phyloP scores from a whole-genome alignment of 2,888 invertebrate species.

The Itoplectis maculator region DNA sequence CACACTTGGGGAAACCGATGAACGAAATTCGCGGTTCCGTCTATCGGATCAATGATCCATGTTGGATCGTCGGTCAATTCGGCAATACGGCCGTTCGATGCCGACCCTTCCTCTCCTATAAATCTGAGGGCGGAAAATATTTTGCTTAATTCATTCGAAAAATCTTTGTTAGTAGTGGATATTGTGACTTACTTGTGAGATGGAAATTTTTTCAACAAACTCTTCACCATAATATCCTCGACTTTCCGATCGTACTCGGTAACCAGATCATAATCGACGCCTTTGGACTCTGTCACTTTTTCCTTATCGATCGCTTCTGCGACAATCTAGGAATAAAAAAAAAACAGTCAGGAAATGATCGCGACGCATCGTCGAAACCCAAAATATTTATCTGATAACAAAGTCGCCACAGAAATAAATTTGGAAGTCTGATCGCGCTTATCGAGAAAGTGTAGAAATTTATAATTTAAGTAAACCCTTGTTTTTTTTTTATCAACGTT shows the following conservation, averaged over 20 bases:
- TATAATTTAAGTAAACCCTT: too few species aligned
- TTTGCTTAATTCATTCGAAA: background rate
- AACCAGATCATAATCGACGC: slow-evolving; percentile 90
- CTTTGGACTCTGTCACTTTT: slow-evolving; percentile 87
- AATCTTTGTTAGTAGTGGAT: background rate
- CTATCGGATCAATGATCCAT: slow-evolving; percentile 95
- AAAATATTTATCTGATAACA: background rate
- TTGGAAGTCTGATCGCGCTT: too few species aligned
- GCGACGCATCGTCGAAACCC: background rate
- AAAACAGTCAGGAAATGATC: background rate
- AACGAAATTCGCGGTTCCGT: slow-evolving; percentile 95
- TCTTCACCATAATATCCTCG: slow-evolving; percentile 89
- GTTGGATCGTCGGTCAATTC: slow-evolving; percentile 92
- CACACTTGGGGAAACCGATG: slow-evolving; percentile 89
- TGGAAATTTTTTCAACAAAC: slow-evolving; percentile 87
- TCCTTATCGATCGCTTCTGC: slow-evolving; percentile 84
- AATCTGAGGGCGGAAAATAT: slow-evolving; percentile 85
- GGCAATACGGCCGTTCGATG: slow-evolving; percentile 85
- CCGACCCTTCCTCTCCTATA: slow-evolving; percentile 91
- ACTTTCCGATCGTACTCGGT: slow-evolving; percentile 92
- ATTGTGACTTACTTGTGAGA: slow-evolving; percentile 86
- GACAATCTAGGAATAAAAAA: slow-evolving; percentile 86
- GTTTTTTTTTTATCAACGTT: background rate
- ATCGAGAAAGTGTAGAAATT: too few species aligned
- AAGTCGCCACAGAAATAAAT: background rate